phyloP scores from a whole-genome alignment of 1,140 invertebrate genomes.

The Pogonomyrmex californicus region DNA sequence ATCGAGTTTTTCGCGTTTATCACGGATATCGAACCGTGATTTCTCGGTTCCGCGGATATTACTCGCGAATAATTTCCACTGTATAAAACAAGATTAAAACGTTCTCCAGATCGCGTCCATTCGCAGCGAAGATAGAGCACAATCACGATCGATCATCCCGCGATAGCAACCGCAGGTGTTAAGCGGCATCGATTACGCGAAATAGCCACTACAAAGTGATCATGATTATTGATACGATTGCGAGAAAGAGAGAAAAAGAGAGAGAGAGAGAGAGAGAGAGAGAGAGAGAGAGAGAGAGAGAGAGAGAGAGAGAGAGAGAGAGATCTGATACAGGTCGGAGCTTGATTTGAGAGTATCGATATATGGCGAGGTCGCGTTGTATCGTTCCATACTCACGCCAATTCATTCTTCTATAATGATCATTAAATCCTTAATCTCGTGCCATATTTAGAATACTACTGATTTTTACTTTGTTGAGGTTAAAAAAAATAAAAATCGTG shows the following conservation, averaged over 20 bases:
- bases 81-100: background rate
- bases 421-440: constrained; percentile 30
- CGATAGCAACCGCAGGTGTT: constrained; percentile 42
- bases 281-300: too few relatives aligned
- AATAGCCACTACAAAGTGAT: constrained; percentile 28
- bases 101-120: constrained; percentile 1
- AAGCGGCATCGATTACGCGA: constrained; percentile 40
- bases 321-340: background rate
- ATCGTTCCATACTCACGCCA: constrained; percentile 9
- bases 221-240: constrained; percentile 32
- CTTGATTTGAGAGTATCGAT: constrained; percentile 17
- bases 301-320: too few relatives aligned
- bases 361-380: background rate
- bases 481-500: background rate
- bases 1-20: background rate
- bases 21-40: background rate
- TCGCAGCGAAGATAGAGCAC: background rate
- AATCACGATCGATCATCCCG: constrained; percentile 13
- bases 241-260: background rate
- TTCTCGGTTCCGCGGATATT: background rate
- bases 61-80: background rate
- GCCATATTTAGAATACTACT: constrained; percentile 29
- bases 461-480: background rate
- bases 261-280: too few relatives aligned
- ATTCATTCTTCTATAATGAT: constrained; percentile 14